Conservation (phyloP, 2,888 invertebrate genomes). For the Bimastos eiseni region DNA sequence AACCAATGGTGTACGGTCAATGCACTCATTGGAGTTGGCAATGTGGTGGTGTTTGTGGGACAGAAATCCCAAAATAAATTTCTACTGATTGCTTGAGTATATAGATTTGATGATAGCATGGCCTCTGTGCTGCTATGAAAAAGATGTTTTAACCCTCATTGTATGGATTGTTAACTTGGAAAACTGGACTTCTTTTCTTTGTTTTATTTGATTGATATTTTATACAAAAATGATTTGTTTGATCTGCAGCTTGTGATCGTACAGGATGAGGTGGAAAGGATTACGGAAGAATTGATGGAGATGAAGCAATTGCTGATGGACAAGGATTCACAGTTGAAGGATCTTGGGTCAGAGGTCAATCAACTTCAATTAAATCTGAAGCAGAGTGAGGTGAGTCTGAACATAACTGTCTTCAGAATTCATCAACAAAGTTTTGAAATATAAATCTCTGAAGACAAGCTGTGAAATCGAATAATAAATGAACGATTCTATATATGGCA, state of each 20-base stretch:
- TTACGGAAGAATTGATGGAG: neutral
- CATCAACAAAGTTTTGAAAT: neutral
- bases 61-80: no score
- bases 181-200: neutral
- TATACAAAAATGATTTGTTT: neutral
- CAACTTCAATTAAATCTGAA: neutral
- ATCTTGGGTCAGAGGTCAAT: neutral
- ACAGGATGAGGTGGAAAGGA: neutral
- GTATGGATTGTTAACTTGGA: neutral
- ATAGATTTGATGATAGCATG: neutral
- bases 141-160: neutral
- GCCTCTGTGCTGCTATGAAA: neutral
- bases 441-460: neutral
- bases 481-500: no score
- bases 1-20: no score
- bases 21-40: no score
- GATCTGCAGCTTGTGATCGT: neutral
- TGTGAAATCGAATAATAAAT: neutral
- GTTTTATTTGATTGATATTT: neutral
- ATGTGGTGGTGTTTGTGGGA: no score
- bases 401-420: neutral
- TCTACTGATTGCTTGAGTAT: neutral
- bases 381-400: neutral
- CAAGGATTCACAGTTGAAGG: neutral
- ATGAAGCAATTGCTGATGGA: neutral